phyloP scores from a whole-genome alignment of 2,113 vertebrate genomes.

The Mionectes macconnelli region DNA sequence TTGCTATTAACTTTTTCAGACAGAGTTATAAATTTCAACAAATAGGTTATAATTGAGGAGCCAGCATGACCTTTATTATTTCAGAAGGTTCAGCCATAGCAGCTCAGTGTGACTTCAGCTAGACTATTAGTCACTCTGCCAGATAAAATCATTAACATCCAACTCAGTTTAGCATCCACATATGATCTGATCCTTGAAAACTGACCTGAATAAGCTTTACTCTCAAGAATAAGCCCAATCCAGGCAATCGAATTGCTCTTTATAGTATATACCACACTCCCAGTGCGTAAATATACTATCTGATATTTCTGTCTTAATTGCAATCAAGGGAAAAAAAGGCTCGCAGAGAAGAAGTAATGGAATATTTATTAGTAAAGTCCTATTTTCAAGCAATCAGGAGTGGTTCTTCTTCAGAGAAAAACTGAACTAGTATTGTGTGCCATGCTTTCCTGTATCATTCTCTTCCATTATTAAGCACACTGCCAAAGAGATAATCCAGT shows the following conservation, averaged over 20 bases:
- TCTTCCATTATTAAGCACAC: neutral
- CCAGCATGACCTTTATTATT: constrained; percentile 49
- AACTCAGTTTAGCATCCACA: neutral
- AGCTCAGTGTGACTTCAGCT: constrained; percentile 21
- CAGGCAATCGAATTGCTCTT: neutral
- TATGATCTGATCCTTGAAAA: constrained; percentile 66
- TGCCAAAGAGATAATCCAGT: neutral
- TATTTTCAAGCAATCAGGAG: neutral
- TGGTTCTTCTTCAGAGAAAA: neutral
- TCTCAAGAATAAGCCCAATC: neutral
- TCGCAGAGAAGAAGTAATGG: neutral
- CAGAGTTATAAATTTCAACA: constrained; percentile 27
- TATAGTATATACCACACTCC: neutral
- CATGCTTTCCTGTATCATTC: neutral
- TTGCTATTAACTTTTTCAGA: constrained; percentile 40
- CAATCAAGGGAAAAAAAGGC: neutral
- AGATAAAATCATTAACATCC: neutral
- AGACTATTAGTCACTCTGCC: neutral
- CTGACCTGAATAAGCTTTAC: constrained; percentile 20
- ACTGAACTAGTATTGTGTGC: neutral
- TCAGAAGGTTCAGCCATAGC: constrained; percentile 1
- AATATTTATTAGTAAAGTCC: neutral
- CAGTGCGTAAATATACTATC: neutral
- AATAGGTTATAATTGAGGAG: constrained; percentile 40
- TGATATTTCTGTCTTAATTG: neutral